A percentile compares a stretch with the other conserved stretches of the same genome.
Evolutionary conservation across 2,888 invertebrate species (phyloP).

Genomic region (Mantis religiosa): DNA sequence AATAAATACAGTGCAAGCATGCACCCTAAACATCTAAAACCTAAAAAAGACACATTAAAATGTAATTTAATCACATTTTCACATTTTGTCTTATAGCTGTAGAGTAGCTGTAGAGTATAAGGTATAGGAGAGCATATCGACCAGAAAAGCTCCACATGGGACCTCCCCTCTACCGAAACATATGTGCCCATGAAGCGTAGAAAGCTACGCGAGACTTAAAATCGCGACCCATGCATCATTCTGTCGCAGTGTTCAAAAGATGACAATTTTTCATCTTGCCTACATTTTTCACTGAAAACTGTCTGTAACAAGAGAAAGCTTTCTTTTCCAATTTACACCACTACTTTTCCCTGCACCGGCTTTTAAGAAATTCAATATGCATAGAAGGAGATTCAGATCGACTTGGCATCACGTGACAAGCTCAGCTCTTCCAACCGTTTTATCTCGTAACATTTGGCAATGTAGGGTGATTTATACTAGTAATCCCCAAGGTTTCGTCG

Average conservation of each 20-base stretch:
- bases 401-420: no score
- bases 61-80: no score
- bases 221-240: background rate
- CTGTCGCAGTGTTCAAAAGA: background rate
- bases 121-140: background rate
- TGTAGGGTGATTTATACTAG: no score
- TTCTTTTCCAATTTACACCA: background rate
- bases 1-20: no score
- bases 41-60: no score
- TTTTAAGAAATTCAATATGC: no score
- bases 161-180: background rate
- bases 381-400: no score
- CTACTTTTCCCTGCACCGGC: background rate
- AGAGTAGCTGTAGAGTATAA: background rate
- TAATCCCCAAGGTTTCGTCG: no score
- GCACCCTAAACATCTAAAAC: no score
- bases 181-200: background rate
- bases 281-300: background rate
- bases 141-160: background rate
- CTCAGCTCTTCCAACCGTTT: no score
- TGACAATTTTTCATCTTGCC: background rate
- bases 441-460: no score
- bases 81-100: background rate
- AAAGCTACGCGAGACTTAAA: background rate
- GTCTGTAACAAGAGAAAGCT: background rate